Percentiles rank a stretch among this genome's conserved stretches.
These are phyloP conservation scores for Cheilosia scutellata DNA, from an alignment of 2,888 invertebrate genomes.

Conservation along the genomic window DNA sequence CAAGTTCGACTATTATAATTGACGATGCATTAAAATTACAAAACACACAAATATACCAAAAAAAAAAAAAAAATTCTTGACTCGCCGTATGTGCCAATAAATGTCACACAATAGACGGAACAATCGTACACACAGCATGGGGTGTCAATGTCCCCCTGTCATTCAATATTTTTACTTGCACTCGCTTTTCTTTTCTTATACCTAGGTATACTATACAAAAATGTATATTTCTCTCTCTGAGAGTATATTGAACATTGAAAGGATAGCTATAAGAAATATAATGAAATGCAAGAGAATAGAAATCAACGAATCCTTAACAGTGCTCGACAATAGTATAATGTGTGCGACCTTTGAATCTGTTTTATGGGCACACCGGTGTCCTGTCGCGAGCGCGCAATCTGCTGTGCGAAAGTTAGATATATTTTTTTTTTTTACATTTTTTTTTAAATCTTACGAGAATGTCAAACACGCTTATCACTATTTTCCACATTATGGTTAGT, in stretches of 20 bases:
- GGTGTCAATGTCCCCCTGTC: slow-evolving; percentile 35
- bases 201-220: background rate
- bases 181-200: slow-evolving; percentile 16
- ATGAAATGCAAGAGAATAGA: slow-evolving; percentile 42
- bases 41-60: slow-evolving; percentile 13
- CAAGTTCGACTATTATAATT: slow-evolving; percentile 17
- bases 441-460: background rate
- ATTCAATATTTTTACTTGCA: slow-evolving; percentile 30
- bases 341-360: slow-evolving; percentile 33
- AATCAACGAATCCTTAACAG: slow-evolving; percentile 36
- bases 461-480: slow-evolving; percentile 34
- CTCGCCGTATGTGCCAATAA: slow-evolving; percentile 58
- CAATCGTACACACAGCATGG: slow-evolving; percentile 56
- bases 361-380: background rate
- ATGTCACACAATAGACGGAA: slow-evolving; percentile 57
- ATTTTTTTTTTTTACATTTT: background rate
- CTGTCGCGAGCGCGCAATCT: slow-evolving; percentile 38
- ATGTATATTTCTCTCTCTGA: background rate
- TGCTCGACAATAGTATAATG: slow-evolving; percentile 10
- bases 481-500: background rate
- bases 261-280: slow-evolving; percentile 40
- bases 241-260: slow-evolving; percentile 41
- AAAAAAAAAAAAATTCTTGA: slow-evolving; percentile 6
- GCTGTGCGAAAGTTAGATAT: slow-evolving; percentile 14
- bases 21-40: slow-evolving; percentile 11